phyloP scores from a whole-genome alignment of 2,113 vertebrate species.

The Passer domesticus region DNA sequence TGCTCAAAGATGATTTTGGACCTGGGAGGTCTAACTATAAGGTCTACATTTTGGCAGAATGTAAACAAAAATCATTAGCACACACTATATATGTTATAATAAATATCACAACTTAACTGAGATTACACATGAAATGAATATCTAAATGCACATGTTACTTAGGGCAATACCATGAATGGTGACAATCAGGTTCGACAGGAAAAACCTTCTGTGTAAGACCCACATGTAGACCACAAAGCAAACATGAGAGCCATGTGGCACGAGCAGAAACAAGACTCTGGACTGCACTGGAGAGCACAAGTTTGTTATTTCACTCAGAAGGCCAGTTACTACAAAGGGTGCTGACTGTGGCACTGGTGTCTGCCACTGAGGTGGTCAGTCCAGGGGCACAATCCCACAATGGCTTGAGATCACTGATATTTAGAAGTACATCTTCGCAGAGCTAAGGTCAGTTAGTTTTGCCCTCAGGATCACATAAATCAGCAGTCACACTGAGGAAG shows the following conservation, averaged over 20 bases:
- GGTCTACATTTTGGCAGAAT: slow-evolving; percentile 63
- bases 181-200: slow-evolving; percentile 4
- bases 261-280: background rate
- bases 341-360: background rate
- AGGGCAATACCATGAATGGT: background rate
- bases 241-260: background rate
- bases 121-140: slow-evolving; percentile 21
- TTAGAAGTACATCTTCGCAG: background rate
- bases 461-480: background rate
- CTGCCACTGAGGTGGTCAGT: background rate
- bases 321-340: background rate
- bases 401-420: background rate
- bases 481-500: background rate
- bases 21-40: slow-evolving; percentile 44
- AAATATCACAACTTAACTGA: slow-evolving; percentile 46
- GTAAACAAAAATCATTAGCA: slow-evolving; percentile 57
- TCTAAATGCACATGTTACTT: slow-evolving; percentile 28
- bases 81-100: slow-evolving; percentile 10
- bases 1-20: slow-evolving; percentile 37
- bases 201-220: background rate
- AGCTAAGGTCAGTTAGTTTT: background rate
- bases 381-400: background rate
- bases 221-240: background rate
- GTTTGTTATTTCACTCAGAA: background rate
- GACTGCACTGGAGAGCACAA: background rate